Evolutionary conservation across 2,888 invertebrate genomes (phyloP).

Genomic region (Perizoma affinitatum): DNA sequence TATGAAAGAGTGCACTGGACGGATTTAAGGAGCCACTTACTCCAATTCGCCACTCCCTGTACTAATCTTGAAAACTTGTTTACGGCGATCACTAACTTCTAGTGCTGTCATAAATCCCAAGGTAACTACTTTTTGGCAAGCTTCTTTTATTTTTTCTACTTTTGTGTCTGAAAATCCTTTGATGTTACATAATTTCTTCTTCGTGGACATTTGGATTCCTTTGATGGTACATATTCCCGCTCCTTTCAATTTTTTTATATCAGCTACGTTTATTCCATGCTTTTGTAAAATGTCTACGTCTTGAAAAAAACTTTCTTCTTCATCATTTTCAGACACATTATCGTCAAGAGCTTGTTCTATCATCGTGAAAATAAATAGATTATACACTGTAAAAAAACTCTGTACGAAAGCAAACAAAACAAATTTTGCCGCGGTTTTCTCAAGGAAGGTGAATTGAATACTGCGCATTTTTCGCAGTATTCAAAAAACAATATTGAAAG

Average conservation of each 20-base stretch:
- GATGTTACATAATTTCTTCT: constrained; percentile 87
- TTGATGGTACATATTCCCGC: constrained; percentile 92
- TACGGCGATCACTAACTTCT: constrained; percentile 88
- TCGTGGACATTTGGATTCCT: constrained; percentile 92
- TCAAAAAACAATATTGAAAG: too few species aligned
- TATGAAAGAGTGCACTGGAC: neutral
- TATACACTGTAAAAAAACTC: too few species aligned
- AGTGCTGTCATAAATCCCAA: constrained; percentile 89
- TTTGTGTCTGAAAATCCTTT: constrained; percentile 91
- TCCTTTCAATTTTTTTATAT: constrained; percentile 90
- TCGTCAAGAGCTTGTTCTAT: constrained; percentile 73
- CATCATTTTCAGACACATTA: constrained; percentile 80
- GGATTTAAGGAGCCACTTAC: constrained; percentile 74
- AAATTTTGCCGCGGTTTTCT: constrained; percentile 23
- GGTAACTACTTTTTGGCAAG: constrained; percentile 86
- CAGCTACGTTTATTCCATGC: constrained; percentile 87
- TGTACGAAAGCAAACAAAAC: neutral
- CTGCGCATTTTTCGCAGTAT: too few species aligned
- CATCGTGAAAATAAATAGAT: constrained; percentile 44
- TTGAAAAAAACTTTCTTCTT: constrained; percentile 88
- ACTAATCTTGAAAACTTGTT: constrained; percentile 88
- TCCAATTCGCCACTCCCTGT: constrained; percentile 88
- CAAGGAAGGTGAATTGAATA: too few species aligned
- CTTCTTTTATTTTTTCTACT: constrained; percentile 92
- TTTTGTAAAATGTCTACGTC: constrained; percentile 88